A percentile compares a stretch with the other conserved stretches of the same genome.
These are phyloP conservation scores for Zonotrichia leucophrys DNA, from an alignment of 2,113 vertebrate species.

Conservation along the genomic window DNA sequence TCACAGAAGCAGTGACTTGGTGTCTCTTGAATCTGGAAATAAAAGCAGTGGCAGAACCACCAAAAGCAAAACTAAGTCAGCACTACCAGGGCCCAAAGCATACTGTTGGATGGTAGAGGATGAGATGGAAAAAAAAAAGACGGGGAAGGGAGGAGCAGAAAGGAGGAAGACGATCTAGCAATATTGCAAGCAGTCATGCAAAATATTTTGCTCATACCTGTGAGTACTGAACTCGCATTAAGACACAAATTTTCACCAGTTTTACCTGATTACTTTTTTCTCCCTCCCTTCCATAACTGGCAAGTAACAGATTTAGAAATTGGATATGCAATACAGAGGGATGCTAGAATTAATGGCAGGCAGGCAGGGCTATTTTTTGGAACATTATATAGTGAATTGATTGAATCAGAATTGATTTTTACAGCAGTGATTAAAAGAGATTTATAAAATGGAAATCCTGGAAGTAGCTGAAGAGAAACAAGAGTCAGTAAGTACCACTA, in stretches of 20 bases:
- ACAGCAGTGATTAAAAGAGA: background rate
- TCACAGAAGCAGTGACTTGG: background rate
- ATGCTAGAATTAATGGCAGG: background rate
- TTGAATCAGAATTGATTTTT: background rate
- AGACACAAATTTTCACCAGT: background rate
- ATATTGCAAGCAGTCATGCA: background rate
- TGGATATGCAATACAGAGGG: background rate
- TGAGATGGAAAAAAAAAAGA: background rate
- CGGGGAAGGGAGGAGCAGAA: background rate
- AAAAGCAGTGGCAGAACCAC: background rate
- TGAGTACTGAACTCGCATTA: background rate
- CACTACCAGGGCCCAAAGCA: background rate
- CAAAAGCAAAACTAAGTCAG: background rate
- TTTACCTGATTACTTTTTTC: background rate
- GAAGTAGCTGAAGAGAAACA: background rate
- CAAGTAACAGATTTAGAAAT: background rate
- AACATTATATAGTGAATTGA: background rate
- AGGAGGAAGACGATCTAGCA: background rate
- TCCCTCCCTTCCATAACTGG: background rate
- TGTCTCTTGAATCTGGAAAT: background rate
- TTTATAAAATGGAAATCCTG: constrained; percentile 37
- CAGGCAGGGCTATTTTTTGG: background rate
- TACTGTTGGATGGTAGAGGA: background rate
- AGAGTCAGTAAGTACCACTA: background rate
- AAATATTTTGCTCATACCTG: background rate